phyloP scores from a whole-genome alignment of 2,888 invertebrate genomes.

The Meteorus colon region DNA sequence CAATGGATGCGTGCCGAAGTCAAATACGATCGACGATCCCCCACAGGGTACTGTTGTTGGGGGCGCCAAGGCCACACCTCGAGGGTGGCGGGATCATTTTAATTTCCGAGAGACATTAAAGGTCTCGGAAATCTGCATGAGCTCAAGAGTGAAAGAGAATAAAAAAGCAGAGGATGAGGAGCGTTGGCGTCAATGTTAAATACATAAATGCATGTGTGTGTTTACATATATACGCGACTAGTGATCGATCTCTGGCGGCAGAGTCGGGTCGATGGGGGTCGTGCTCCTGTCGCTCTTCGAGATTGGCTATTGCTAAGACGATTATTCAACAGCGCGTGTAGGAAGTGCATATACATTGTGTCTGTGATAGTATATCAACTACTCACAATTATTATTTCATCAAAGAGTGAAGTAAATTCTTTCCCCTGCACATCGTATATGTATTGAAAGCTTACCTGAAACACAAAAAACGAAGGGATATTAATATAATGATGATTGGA shows the following conservation, averaged over 20 bases:
- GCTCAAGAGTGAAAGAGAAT: slow-evolving; percentile 26
- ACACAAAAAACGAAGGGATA: slow-evolving; percentile 55
- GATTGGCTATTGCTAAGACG: slow-evolving; percentile 37
- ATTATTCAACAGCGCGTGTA: slow-evolving; percentile 36
- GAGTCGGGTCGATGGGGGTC: slow-evolving; percentile 46
- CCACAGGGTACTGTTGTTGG: slow-evolving; percentile 42
- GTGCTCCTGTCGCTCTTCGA: slow-evolving; percentile 52
- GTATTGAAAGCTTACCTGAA: slow-evolving; percentile 61
- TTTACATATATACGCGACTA: neutral
- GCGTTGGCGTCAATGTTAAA: slow-evolving; percentile 10
- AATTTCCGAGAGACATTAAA: slow-evolving; percentile 67
- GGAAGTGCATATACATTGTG: slow-evolving; percentile 27
- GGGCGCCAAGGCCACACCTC: slow-evolving; percentile 33
- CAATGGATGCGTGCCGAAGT: slow-evolving; percentile 69
- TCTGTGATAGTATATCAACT: slow-evolving; percentile 29
- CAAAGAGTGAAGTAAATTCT: slow-evolving; percentile 3
- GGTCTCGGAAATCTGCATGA: slow-evolving; percentile 52
- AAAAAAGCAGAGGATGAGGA: slow-evolving; percentile 1
- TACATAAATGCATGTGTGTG: neutral
- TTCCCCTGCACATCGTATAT: neutral
- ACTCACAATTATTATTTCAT: slow-evolving; percentile 50
- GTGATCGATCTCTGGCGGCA: slow-evolving; percentile 38
- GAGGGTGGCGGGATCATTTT: slow-evolving; percentile 59
- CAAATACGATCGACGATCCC: slow-evolving; percentile 64
- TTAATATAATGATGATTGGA: neutral